Base-by-base conservation (phyloP, 2,113 vertebrate species). In the Anas platyrhynchos region DNA sequence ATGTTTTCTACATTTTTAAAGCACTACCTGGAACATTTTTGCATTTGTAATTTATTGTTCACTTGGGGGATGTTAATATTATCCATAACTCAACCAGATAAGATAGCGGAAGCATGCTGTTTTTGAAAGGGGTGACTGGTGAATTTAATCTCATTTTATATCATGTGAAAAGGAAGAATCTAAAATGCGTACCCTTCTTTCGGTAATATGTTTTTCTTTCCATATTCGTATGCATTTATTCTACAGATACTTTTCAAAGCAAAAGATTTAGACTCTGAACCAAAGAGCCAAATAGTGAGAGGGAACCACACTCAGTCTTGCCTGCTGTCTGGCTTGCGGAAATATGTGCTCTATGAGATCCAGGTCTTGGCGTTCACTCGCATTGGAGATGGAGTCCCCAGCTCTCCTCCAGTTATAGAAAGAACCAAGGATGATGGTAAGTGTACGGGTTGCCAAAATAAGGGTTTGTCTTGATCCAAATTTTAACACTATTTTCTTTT, bases 371-470 rank as follows among this genome's bases (percentile, higher is more conserved):
- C 99, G 0, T 99, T 98, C 98, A 99, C 99, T 1, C 98, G 98
- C 32, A 98, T 99, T 1, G 99, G 99, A 4, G 99, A 99, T 1
- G 99, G 99, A 2, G 98, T 98, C 4, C 98, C 98, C 96, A 99
- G 99, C 97, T 90, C 58, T 25, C 98, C 98, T 3, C 76, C 98
- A 3, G 78, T 98, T 52, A 94, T 98, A 13, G 98, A 99, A 91
- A 97, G 98, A 46, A 99, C 99, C 92, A 99, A 98, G 93, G 99
- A 99, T 16, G 99, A 99, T 11, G 99, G 99, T 99, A 95, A 23
- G 98, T 90, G 16, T 2, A 6, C 4, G 15, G 52, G 12, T 31
- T 36, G 8, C 17, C 44, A 31, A 36, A 83, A 59, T 3, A 41
- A 27, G 5, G 32, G 9, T 78, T 44, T 52, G 3, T 1, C 4